Percentiles rank a stretch among this genome's conserved stretches.
phyloP scores from a whole-genome alignment of 2,113 vertebrate genomes.

The Perca flavescens region DNA sequence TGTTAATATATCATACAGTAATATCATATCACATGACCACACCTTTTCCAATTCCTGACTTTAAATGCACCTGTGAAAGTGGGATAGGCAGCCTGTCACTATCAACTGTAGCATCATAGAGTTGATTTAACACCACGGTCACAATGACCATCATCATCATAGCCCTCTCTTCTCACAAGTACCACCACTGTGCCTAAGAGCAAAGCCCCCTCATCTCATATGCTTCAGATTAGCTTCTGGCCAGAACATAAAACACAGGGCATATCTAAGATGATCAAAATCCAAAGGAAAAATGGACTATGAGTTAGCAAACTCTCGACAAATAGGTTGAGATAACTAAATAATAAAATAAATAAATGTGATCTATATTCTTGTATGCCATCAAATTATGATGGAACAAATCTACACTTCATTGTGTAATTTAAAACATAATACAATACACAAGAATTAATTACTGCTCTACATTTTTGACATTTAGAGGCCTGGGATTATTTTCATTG shows the following conservation, averaged over 20 bases:
- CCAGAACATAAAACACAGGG: neutral
- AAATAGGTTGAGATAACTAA: neutral
- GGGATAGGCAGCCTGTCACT: no score
- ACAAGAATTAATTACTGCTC: neutral
- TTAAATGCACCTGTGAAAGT: slow-evolving; percentile 10
- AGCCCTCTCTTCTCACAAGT: no score
- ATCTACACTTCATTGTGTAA: neutral
- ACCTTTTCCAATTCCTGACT: neutral
- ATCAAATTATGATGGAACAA: neutral
- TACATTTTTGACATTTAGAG: neutral
- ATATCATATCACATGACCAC: neutral
- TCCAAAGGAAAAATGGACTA: no score
- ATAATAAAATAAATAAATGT: neutral
- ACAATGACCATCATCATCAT: neutral
- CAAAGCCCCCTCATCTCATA: neutral
- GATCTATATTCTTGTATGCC: neutral
- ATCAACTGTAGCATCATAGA: neutral
- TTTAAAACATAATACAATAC: neutral
- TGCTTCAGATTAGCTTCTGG: no score
- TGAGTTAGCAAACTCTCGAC: neutral
- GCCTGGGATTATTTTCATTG: neutral
- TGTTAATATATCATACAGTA: neutral
- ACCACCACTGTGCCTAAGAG: neutral
- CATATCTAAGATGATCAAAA: no score
- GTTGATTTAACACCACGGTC: neutral